Conservation (phyloP, 92 coral and sea anemone genomes). For the Montipora capitata region DNA sequence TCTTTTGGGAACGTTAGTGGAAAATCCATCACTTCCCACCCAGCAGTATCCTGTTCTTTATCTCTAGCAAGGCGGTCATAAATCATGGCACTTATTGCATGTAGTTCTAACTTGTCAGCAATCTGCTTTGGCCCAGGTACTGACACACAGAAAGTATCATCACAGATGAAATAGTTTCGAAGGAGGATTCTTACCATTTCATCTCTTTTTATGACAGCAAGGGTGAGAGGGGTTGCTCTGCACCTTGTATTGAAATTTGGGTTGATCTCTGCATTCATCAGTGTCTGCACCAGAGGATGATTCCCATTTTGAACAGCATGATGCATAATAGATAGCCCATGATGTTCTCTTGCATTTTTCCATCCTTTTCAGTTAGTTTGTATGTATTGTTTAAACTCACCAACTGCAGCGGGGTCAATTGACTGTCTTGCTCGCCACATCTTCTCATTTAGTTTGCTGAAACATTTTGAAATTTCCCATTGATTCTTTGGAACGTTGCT, state of each 20-base stretch:
- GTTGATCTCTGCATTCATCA: constrained; percentile 59
- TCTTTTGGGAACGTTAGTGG: background rate
- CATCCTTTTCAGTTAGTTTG: constrained; percentile 34
- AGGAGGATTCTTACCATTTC: constrained; percentile 49
- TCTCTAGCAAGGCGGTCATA: constrained; percentile 5
- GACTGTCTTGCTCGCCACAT: constrained; percentile 72
- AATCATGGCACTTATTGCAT: constrained; percentile 9
- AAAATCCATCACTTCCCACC: background rate
- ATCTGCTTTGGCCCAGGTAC: constrained; percentile 64
- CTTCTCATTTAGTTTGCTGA: constrained; percentile 23
- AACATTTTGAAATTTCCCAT: constrained; percentile 60
- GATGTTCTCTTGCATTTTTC: constrained; percentile 48
- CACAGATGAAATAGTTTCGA: constrained; percentile 31
- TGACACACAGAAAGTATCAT: constrained; percentile 27
- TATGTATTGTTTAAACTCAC: constrained; percentile 35
- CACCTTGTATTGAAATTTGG: constrained; percentile 72
- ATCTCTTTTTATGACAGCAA: constrained; percentile 60
- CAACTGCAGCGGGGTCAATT: constrained; percentile 40
- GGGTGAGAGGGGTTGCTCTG: constrained; percentile 70
- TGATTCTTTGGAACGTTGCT: background rate
- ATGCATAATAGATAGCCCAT: constrained; percentile 64
- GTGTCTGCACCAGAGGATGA: constrained; percentile 34
- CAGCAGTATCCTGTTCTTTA: background rate
- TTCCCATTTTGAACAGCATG: constrained; percentile 57
- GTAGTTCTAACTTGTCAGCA: constrained; percentile 47